Conservation (phyloP, 2,797 vertebrate genomes). For the Cheirogaleus major region DNA sequence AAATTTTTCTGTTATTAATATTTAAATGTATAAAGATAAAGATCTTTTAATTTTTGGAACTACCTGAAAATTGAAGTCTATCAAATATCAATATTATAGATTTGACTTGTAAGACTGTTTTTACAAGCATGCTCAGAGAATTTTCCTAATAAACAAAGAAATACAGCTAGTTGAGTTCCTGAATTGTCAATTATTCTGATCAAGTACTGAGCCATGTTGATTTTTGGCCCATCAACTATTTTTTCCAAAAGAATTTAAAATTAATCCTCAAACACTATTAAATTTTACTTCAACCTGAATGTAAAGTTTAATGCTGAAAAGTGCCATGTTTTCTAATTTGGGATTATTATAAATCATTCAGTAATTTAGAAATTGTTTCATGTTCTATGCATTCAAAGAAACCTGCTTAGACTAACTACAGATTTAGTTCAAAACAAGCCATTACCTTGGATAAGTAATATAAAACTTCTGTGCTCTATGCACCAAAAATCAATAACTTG, state of each 20-base stretch:
- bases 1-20: background rate
- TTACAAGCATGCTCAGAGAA: background rate
- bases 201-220: background rate
- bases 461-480: background rate
- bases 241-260: constrained; percentile 6
- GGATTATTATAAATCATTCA: constrained; percentile 2
- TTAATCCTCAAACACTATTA: background rate
- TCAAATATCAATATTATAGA: background rate
- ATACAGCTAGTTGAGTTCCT: background rate
- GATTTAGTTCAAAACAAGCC: background rate
- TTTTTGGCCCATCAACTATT: background rate
- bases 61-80: background rate
- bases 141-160: background rate
- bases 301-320: background rate
- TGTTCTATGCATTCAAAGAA: background rate
- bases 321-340: background rate
- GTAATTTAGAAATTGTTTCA: constrained; percentile 42
- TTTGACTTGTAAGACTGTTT: background rate
- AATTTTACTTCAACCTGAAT: background rate
- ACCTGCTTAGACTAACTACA: background rate
- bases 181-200: background rate
- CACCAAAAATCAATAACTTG: constrained; percentile 59
- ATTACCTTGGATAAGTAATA: constrained; percentile 34
- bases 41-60: background rate
- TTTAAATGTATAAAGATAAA: background rate